phyloP scores from a whole-genome alignment of 2,113 vertebrate species.

The Camelus dromedarius region DNA sequence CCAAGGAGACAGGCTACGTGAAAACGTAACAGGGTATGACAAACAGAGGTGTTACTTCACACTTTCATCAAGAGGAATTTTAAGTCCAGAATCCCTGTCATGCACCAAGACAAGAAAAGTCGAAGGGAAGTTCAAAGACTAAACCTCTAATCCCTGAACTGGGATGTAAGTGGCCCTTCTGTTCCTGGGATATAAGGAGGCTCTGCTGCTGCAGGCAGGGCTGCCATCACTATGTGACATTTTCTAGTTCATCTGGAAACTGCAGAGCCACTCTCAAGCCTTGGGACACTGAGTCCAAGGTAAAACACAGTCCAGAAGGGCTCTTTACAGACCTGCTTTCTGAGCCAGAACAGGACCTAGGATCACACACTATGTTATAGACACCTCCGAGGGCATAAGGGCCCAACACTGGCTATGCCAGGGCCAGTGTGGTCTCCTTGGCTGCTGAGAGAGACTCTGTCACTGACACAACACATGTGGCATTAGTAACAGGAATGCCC shows the following conservation, averaged over 20 bases:
- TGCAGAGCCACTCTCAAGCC: neutral
- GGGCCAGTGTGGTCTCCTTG: neutral
- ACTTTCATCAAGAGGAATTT: constrained; percentile 15
- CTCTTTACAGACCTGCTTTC: neutral
- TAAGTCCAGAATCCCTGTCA: constrained; percentile 10
- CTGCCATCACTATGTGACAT: neutral
- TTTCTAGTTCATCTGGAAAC: constrained; percentile 51
- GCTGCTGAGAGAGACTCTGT: neutral
- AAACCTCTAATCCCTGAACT: neutral
- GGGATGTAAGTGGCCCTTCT: neutral
- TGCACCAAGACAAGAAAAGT: neutral
- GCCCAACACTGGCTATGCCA: neutral
- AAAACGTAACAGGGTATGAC: neutral
- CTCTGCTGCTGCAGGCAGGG: neutral
- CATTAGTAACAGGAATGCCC: neutral
- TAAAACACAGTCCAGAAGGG: neutral
- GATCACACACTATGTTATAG: neutral
- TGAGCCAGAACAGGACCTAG: constrained; percentile 12
- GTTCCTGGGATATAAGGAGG: neutral
- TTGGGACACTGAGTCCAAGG: neutral
- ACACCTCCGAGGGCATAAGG: neutral
- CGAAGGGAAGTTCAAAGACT: neutral
- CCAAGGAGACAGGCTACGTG: neutral
- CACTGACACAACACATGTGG: neutral
- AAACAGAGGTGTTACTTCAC: neutral